These are phyloP conservation scores for Cricetomys ansorgei DNA, from an alignment of 2,113 vertebrate species.

Conservation along the genomic window DNA sequence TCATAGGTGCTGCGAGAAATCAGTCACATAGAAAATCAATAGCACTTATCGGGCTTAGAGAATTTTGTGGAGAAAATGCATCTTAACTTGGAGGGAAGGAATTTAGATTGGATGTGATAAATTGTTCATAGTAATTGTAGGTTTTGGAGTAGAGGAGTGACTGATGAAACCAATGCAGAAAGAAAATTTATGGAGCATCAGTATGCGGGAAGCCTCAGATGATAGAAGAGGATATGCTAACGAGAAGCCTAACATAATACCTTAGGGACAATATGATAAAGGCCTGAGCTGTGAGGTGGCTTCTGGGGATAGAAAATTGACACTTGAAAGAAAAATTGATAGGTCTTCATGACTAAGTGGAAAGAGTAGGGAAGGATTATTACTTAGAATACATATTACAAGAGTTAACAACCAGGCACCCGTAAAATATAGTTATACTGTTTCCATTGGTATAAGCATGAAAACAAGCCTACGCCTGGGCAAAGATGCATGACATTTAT, in stretches of 20 bases:
- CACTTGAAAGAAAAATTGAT: constrained; percentile 41
- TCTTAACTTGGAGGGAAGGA: constrained; percentile 26
- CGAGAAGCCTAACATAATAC: neutral
- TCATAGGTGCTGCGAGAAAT: constrained; percentile 51
- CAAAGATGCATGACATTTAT: neutral
- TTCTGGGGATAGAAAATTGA: constrained; percentile 28
- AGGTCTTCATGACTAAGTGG: constrained; percentile 21
- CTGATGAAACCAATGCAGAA: constrained; percentile 22
- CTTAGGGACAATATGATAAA: constrained; percentile 15
- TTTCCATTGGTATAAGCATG: neutral
- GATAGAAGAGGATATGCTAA: constrained; percentile 19
- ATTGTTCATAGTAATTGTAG: constrained; percentile 61
- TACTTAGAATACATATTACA: constrained; percentile 37
- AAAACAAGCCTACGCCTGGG: neutral
- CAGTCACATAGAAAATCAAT: constrained; percentile 49
- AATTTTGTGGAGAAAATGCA: constrained; percentile 58
- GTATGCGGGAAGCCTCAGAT: constrained; percentile 27
- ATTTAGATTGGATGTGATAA: constrained; percentile 67
- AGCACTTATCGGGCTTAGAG: constrained; percentile 9
- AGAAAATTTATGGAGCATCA: constrained; percentile 41
- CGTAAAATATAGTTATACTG: neutral
- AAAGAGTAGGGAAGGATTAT: constrained; percentile 7
- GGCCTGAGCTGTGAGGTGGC: neutral
- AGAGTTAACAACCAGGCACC: neutral
- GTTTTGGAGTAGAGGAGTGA: constrained; percentile 53